Base-by-base conservation (phyloP, 1,140 invertebrate genomes). In the Whitmania pigra region DNA sequence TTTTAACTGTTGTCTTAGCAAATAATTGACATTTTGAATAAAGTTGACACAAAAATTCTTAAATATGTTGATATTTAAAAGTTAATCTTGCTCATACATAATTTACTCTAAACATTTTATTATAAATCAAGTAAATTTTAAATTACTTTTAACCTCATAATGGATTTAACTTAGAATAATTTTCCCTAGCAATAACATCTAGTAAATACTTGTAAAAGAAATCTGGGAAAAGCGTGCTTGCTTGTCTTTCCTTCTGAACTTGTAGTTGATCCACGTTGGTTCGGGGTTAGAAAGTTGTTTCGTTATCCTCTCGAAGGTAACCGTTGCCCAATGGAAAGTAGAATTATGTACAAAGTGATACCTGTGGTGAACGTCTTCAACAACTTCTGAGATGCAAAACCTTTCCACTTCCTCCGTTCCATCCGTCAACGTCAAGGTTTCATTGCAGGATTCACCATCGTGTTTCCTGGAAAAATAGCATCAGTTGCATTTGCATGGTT, bases 291-390 rank as follows among this genome's bases (percentile, higher is more conserved):
- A 63, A 25, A 63, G 22, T 63, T 63, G 57, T 17, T 63, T 63
- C 13, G 29, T 31, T 22, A 22, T 22, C 29, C 57, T 63, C 57
- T 22, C 22, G 57, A 25, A 63, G 18, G 57, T 63, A 25, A 63
- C 57, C 5, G 57, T 63, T 22, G 29, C 57, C 29, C 22, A 22
- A 13, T 31, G 22, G 57, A 25, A 25, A 31, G 11, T 25, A 13
- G 57, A 22, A 31, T 31, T 63, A 18, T 63, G 29, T 15, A 63
- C 57, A 20, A 25, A 63, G 29, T 31, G 22, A 20, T 63, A 63
- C 29, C 57, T 63, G 11, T 63, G 57, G 57, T 63, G 22, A 63
- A n/a, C 57, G 57, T 63, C 29, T 31, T 63, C 57, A 63, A 63
- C 57, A 22, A 63, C 29, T 31, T 63, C 57, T 22, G 57, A 63